Evolutionary conservation across 2,888 invertebrate species (phyloP), one percentile per base, ranked within the genome.

Genomic region (Willowsia nigromaculata): DNA sequence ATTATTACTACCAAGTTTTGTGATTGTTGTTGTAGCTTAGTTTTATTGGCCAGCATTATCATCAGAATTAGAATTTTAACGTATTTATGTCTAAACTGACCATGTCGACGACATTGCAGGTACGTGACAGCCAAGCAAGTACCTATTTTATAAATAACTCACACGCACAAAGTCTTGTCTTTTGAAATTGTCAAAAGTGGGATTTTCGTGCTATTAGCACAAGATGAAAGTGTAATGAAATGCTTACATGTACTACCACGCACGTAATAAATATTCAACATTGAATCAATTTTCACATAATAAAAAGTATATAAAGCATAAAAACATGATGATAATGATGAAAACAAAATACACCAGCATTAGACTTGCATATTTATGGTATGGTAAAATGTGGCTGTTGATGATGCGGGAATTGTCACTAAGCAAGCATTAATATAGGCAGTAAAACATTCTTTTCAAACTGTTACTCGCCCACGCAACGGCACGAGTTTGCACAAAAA

Each of bases 321-420:
- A 62, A 30, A 27, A 30, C 11, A 40, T 40, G 40, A 40, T 40
- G 40, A 4, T 40, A 40, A 40, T 9, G 9, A 40, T 40, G 9
- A 40, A 40, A 40, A 40, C n/a, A n/a, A n/a, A n/a, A n/a, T n/a
- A n/a, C n/a, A n/a, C n/a, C n/a, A n/a, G n/a, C n/a, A n/a, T 43
- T 43, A 43, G 1, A 9, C 11, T n/a, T 50, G 47, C 47, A 11
- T 59, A 7, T 59, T 59, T 59, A 59, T 59, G 25, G 25, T 27
- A 25, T 59, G 25, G 33, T 25, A 27, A 27, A 25, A 59, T 25
- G 33, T 33, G n/a, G n/a, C n/a, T 30, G 62, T 33, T 65, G 33
- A 33, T 65, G 33, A 65, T 33, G 76, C 47, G 47, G 50, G 76
- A 76, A 76, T 76, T 50, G 47, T 76, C 76, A 76, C 76, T 76